Conservation (phyloP, 1,140 invertebrate genomes). For the Laodelphax striatellus region DNA sequence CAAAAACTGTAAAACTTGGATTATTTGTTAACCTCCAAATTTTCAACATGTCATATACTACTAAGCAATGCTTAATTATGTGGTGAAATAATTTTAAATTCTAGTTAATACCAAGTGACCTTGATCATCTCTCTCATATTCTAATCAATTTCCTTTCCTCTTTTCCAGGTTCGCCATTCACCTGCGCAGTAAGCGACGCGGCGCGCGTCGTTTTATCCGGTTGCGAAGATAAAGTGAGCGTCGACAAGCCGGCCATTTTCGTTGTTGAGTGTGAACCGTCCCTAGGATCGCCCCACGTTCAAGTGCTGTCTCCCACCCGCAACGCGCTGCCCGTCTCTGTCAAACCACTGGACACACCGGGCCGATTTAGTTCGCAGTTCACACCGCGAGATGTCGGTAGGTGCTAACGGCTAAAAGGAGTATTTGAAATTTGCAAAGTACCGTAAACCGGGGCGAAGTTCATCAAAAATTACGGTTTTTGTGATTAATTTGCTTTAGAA, state of each 20-base stretch:
- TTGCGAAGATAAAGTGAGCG: slow-evolving; percentile 84
- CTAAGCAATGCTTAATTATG: too few relatives aligned
- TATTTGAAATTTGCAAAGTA: too few relatives aligned
- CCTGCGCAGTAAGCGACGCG: slow-evolving; percentile 56
- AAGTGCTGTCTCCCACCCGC: slow-evolving; percentile 57
- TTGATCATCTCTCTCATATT: too few relatives aligned
- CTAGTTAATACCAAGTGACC: too few relatives aligned
- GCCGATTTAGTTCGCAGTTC: slow-evolving; percentile 57
- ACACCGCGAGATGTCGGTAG: slow-evolving; percentile 77
- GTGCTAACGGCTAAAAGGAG: slow-evolving; percentile 18
- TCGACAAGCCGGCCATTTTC: slow-evolving; percentile 72
- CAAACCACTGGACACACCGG: slow-evolving; percentile 29
- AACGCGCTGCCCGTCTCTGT: slow-evolving; percentile 57
- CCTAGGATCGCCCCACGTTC: slow-evolving; percentile 57
- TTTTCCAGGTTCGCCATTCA: slow-evolving; percentile 50
- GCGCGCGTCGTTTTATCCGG: slow-evolving; percentile 62
- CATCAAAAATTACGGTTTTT: too few relatives aligned
- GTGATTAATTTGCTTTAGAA: too few relatives aligned
- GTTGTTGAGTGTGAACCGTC: slow-evolving; percentile 63
- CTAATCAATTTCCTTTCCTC: background rate
- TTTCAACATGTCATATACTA: too few relatives aligned
- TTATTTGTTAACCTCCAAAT: too few relatives aligned
- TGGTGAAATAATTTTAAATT: too few relatives aligned
- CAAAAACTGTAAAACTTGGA: too few relatives aligned
- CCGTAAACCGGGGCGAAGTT: too few relatives aligned